A percentile compares a stretch with the other conserved stretches of the same genome.
Conservation (phyloP, 2,888 invertebrate genomes). For the Malthinus flaveolus region DNA sequence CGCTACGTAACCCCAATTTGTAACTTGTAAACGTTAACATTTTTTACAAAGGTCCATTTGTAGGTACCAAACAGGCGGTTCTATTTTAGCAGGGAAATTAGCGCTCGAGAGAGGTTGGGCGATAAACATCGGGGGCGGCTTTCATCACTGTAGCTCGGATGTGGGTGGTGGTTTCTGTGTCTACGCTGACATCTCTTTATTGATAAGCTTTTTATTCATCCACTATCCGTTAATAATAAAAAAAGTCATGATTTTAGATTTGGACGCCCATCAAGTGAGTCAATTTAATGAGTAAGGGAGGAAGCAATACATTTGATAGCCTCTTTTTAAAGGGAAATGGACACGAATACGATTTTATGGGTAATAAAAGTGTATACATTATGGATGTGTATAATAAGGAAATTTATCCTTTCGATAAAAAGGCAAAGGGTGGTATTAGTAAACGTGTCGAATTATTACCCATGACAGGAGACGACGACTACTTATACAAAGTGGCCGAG, state of each 20-base stretch:
- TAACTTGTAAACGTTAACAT: neutral
- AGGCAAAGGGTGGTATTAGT: slow-evolving; percentile 73
- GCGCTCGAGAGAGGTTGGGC: slow-evolving; percentile 85
- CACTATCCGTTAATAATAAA: slow-evolving; percentile 59
- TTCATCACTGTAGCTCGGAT: slow-evolving; percentile 82
- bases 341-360: slow-evolving; percentile 78
- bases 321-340: slow-evolving; percentile 74
- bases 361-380: slow-evolving; percentile 75
- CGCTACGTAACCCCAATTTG: no score
- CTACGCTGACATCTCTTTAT: slow-evolving; percentile 85
- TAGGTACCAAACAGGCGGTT: slow-evolving; percentile 80
- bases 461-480: slow-evolving; percentile 68
- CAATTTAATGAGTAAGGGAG: neutral
- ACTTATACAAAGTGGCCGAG: slow-evolving; percentile 68
- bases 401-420: slow-evolving; percentile 79
- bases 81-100: slow-evolving; percentile 79
- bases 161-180: slow-evolving; percentile 87
- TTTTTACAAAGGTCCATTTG: slow-evolving; percentile 18
- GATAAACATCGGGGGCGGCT: slow-evolving; percentile 89
- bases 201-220: slow-evolving; percentile 69
- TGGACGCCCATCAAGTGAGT: slow-evolving; percentile 87
- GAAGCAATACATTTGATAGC: neutral
- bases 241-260: slow-evolving; percentile 83
- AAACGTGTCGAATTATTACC: slow-evolving; percentile 68
- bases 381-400: slow-evolving; percentile 83